A percentile compares a stretch with the other conserved stretches of the same genome.
Conservation (phyloP, 1,140 invertebrate genomes). For the Drosophila ambigua region DNA sequence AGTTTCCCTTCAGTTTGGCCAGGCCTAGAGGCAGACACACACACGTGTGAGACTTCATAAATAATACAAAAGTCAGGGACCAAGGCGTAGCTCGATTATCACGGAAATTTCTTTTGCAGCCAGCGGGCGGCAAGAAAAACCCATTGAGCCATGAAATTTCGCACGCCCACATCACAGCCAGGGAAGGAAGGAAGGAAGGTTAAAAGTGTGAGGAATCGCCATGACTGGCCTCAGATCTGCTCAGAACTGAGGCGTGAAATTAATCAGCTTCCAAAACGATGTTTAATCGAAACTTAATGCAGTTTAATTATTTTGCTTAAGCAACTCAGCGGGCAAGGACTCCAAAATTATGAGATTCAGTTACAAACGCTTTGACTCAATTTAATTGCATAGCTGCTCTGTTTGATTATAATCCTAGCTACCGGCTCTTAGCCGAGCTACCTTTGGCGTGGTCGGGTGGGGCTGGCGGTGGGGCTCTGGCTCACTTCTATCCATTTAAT, state of each 20-base stretch:
- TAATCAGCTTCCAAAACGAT: not conserved
- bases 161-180: slow-evolving; percentile 34
- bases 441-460: slow-evolving; percentile 8
- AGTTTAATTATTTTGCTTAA: slow-evolving; percentile 6
- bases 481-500: slow-evolving; percentile 59
- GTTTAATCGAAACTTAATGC: slow-evolving; percentile 27
- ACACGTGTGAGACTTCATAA: slow-evolving; percentile 37
- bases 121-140: not conserved
- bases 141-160: slow-evolving; percentile 40
- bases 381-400: not conserved
- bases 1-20: slow-evolving; percentile 30
- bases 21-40: not conserved
- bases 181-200: not conserved
- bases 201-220: slow-evolving; percentile 7
- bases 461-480: not conserved
- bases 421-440: not conserved
- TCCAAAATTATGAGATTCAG: not conserved
- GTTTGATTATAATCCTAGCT: slow-evolving; percentile 4
- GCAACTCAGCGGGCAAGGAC: not conserved
- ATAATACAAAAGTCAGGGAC: slow-evolving; percentile 47
- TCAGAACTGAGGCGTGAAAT: slow-evolving; percentile 10
- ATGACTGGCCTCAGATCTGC: slow-evolving; percentile 12
- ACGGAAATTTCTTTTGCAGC: slow-evolving; percentile 1
- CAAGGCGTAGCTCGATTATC: slow-evolving; percentile 25
- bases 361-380: not conserved